Conservation (phyloP, 2,113 vertebrate genomes). For the Anhinga rufa region DNA sequence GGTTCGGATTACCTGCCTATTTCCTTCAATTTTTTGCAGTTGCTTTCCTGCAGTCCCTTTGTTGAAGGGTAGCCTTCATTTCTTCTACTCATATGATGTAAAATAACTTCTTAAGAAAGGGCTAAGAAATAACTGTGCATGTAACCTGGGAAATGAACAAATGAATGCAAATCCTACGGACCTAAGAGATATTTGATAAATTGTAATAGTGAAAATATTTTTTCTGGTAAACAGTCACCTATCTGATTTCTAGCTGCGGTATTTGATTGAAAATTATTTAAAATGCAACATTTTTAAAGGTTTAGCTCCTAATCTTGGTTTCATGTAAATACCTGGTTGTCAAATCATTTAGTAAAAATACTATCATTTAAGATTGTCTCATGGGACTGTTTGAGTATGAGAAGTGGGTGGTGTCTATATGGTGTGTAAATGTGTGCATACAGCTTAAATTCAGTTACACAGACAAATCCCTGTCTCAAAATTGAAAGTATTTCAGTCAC, state of each 20-base stretch:
- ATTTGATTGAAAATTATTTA: neutral
- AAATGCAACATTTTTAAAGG: neutral
- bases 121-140: neutral
- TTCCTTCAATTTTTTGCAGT: neutral
- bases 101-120: neutral
- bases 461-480: neutral
- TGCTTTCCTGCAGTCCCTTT: neutral
- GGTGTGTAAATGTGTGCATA: neutral
- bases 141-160: neutral
- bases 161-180: neutral
- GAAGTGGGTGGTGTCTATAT: neutral
- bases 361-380: neutral
- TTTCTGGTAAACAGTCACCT: neutral
- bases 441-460: neutral
- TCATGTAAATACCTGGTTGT: neutral
- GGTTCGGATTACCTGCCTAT: neutral
- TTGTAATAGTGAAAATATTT: neutral
- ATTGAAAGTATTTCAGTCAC: neutral
- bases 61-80: neutral
- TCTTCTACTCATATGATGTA: neutral
- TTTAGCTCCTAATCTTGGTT: neutral
- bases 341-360: neutral
- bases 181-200: neutral
- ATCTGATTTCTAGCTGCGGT: neutral
- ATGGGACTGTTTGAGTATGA: neutral